A percentile compares a stretch with the other conserved stretches of the same genome.
Evolutionary conservation across 92 coral and sea anemone genomes (phyloP).

Genomic region (Anthopleura xanthogrammica): DNA sequence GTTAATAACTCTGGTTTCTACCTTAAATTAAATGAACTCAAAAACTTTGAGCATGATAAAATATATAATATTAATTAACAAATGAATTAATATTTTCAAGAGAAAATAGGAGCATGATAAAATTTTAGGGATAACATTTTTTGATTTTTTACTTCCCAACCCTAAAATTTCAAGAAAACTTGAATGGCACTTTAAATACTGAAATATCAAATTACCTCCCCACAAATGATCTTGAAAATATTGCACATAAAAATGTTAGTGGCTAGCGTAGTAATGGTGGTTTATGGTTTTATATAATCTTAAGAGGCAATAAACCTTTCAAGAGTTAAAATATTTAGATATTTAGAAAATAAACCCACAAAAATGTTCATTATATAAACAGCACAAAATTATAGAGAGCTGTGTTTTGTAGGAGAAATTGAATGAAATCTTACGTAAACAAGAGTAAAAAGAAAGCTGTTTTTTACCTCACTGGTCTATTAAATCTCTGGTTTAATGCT

Average conservation of each 20-base stretch:
- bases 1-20: no score
- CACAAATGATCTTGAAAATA: not conserved
- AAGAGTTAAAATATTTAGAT: not conserved
- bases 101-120: not conserved
- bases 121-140: not conserved
- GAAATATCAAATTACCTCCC: not conserved
- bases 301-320: not conserved
- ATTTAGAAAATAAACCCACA: constrained; percentile 1
- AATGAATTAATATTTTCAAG: not conserved
- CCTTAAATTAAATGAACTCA: no score
- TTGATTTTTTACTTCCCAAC: not conserved
- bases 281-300: not conserved
- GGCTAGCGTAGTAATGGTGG: not conserved
- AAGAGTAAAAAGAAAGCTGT: not conserved
- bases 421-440: constrained; percentile 10
- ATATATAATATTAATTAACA: no score
- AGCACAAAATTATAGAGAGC: not conserved
- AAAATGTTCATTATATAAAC: not conserved
- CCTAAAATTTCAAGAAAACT: not conserved
- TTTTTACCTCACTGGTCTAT: not conserved
- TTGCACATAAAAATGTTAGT: not conserved
- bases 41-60: no score
- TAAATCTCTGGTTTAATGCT: not conserved
- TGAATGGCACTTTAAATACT: not conserved
- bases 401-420: not conserved